Conservation (phyloP, 2,888 invertebrate genomes). For the Lypha dubia region DNA sequence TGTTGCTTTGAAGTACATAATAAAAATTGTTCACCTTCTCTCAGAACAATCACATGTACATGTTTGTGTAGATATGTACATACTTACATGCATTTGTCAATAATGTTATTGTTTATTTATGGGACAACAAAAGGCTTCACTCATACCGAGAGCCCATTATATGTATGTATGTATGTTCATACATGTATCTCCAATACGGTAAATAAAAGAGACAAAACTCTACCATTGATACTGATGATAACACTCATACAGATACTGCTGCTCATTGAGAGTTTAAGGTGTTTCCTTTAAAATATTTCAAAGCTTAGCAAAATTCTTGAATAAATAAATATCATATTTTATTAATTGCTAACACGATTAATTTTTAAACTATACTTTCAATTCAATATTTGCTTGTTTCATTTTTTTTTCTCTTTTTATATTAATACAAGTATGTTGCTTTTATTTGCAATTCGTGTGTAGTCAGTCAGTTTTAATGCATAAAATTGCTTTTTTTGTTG, state of each 20-base stretch:
- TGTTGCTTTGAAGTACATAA: constrained; percentile 19
- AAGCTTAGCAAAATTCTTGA: not conserved
- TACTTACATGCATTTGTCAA: not conserved
- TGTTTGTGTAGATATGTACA: not conserved
- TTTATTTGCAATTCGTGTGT: constrained; percentile 18
- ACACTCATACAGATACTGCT: not conserved
- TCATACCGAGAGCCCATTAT: not conserved
- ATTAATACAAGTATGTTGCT: constrained; percentile 7
- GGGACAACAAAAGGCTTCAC: constrained; percentile 13
- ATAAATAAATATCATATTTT: constrained; percentile 12
- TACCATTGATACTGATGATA: not conserved
- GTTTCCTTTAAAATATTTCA: not conserved
- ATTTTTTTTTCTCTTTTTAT: not conserved
- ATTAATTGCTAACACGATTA: constrained; percentile 21
- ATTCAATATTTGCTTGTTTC: not conserved
- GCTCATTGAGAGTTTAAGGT: not conserved
- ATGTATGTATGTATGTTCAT: too few species aligned
- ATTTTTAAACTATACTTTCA: constrained; percentile 8
- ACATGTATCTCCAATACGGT: not conserved
- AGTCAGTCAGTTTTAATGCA: constrained; percentile 1
- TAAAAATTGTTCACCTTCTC: constrained; percentile 3
- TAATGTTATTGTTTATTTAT: constrained; percentile 8
- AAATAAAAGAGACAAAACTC: constrained; percentile 10
- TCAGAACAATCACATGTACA: not conserved
- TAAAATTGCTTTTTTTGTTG: not conserved